phyloP scores from a whole-genome alignment of 2,797 vertebrate genomes.

The Dallia pectoralis region DNA sequence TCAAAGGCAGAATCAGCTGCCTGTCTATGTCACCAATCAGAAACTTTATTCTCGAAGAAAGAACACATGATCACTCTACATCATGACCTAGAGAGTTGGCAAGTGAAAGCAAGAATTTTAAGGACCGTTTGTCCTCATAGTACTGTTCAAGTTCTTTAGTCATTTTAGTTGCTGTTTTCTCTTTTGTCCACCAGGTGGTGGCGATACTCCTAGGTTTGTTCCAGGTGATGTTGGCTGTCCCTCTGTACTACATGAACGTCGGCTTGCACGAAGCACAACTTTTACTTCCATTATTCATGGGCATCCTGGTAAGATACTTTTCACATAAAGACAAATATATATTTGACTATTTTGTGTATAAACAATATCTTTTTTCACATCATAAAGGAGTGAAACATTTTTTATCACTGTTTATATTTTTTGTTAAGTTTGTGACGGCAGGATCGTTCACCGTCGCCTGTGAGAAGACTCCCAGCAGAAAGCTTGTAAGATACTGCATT shows the following conservation, averaged over 20 bases:
- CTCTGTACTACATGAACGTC: conserved; percentile 33
- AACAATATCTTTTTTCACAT: neutral
- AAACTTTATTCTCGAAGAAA: neutral
- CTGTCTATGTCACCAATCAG: neutral
- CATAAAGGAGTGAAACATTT: neutral
- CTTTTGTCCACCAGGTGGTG: conserved; percentile 57
- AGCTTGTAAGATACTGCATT: conserved; percentile 48
- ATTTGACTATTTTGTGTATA: neutral
- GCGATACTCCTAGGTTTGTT: conserved; percentile 68
- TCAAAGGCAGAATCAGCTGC: too few relatives aligned
- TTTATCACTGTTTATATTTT: conserved; percentile 15
- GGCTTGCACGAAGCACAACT: conserved; percentile 41
- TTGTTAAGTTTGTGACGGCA: conserved; percentile 63
- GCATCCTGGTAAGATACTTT: conserved; percentile 61
- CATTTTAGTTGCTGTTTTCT: conserved; percentile 1
- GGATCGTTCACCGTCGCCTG: conserved; percentile 69
- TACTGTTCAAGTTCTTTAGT: neutral
- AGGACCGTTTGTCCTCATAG: neutral
- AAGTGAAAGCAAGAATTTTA: neutral
- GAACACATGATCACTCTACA: neutral
- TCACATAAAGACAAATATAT: neutral
- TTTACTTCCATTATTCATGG: conserved; percentile 59
- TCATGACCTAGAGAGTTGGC: neutral
- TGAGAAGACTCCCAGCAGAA: conserved; percentile 59
- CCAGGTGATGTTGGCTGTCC: conserved; percentile 64